Evolutionary conservation across 2,113 vertebrate species (phyloP).

Genomic region (Donacobius atricapilla): DNA sequence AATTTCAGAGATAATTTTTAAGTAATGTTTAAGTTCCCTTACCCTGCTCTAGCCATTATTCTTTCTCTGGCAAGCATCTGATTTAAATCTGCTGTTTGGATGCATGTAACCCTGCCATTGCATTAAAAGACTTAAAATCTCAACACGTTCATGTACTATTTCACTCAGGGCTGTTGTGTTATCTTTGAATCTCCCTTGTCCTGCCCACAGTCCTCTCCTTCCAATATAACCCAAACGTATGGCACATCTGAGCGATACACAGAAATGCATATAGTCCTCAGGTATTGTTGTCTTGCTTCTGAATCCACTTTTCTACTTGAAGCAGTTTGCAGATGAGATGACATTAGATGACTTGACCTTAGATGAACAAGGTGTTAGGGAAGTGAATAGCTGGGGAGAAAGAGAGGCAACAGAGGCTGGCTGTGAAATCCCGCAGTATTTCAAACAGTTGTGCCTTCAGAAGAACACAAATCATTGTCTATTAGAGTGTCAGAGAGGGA

Average conservation of each 20-base stretch:
- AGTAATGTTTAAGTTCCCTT: not conserved
- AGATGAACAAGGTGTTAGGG: not conserved
- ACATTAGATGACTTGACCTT: not conserved
- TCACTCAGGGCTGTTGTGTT: not conserved
- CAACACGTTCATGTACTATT: not conserved
- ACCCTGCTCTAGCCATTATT: not conserved
- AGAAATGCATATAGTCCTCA: not conserved
- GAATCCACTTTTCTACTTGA: not conserved
- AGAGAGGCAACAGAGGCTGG: not conserved
- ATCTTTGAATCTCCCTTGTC: not conserved
- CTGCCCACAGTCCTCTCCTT: not conserved
- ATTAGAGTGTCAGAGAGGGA: not conserved
- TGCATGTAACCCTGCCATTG: not conserved
- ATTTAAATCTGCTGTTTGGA: not conserved
- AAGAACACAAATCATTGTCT: not conserved
- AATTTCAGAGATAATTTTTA: not conserved
- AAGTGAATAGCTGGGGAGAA: not conserved
- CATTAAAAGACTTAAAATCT: not conserved
- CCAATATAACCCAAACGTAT: not conserved
- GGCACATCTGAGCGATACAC: not conserved
- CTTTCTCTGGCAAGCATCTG: not conserved
- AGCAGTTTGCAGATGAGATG: not conserved
- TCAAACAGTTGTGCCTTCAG: not conserved
- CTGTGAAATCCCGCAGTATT: conserved; percentile 5
- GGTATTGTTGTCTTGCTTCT: not conserved